Percentiles rank a stretch among this genome's conserved stretches.
Evolutionary conservation across 2,113 vertebrate species (phyloP).

Genomic region (Xiphophorus hellerii): DNA sequence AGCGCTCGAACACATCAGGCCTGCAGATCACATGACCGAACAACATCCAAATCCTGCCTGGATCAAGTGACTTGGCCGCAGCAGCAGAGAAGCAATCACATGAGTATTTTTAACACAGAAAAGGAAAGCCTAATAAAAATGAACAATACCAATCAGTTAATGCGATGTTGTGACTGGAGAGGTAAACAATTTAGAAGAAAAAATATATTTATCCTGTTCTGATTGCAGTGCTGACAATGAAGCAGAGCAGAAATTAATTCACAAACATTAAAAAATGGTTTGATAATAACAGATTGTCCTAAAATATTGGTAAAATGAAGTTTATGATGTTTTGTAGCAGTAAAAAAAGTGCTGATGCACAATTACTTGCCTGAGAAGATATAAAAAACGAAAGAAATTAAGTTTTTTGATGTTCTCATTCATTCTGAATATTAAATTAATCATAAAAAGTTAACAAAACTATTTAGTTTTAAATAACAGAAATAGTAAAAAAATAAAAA

Average conservation of each 20-base stretch:
- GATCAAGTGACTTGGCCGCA: conserved; percentile 66
- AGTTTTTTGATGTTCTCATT: no score
- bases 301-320: no score
- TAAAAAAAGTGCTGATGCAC: no score
- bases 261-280: no score
- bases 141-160: conserved; percentile 72
- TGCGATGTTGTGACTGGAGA: conserved; percentile 38
- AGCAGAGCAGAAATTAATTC: not conserved
- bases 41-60: conserved; percentile 66
- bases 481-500: no score
- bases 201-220: conserved; percentile 3
- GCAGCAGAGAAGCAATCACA: conserved; percentile 66
- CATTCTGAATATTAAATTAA: no score
- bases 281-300: no score
- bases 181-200: conserved; percentile 33
- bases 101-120: conserved; percentile 65
- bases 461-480: no score
- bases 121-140: conserved; percentile 67
- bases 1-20: conserved; percentile 66
- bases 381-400: no score
- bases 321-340: no score
- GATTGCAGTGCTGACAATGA: conserved; percentile 21
- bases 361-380: no score
- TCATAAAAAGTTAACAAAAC: no score
- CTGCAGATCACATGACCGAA: conserved; percentile 64